Base-by-base conservation (phyloP, 2,797 vertebrate genomes). In the Gadopsis bispinosus region DNA sequence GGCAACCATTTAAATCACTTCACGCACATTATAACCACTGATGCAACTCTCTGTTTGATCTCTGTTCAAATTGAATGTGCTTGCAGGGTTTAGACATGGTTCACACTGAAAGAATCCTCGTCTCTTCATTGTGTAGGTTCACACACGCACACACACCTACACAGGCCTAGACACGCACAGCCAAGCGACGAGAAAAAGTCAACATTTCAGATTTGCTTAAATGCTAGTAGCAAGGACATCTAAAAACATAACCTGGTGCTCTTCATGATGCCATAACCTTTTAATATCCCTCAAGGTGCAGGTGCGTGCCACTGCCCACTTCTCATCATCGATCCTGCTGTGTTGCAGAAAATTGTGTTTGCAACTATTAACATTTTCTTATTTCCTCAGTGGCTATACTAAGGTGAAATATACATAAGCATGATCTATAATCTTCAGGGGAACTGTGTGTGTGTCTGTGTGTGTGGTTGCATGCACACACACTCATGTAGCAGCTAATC, bases 41-140 rank as follows among this genome's bases (percentile, higher is more conserved):
- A 91, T 78, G 90, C 75, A 89, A 87, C 79, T 31, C 56, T 33
- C 61, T 68, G 78, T 88, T 84, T 85, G 86, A 90, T 89, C 85
- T 63, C 50, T 37, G 45, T 77, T 88, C 75, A 84, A 84, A 83
- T 19, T 68, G 39, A 85, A 77, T 67, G 56, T 73, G 85, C 77
- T 77, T 35, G 69, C 62, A 77, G 65, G 71, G 64, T 85, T 86
- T 66, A 69, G 66, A 83, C 82, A 66, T 65, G 72, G 41, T 69
- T 69, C 62, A 80, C 65, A 61, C 48, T 45, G 53, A 73, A 73
- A 47, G 51, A 76, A 74, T 75, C 59, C 43, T 73, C 35, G 41
- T 37, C 39, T 60, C 35, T 69, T 62, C 62, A 47, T 72, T 33
- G 37, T 50, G 37, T 19, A 56, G 47, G 47, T 41, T 60, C 35